Conservation (phyloP, 92 coral and sea anemone genomes). For the Palythoa heliodiscus region DNA sequence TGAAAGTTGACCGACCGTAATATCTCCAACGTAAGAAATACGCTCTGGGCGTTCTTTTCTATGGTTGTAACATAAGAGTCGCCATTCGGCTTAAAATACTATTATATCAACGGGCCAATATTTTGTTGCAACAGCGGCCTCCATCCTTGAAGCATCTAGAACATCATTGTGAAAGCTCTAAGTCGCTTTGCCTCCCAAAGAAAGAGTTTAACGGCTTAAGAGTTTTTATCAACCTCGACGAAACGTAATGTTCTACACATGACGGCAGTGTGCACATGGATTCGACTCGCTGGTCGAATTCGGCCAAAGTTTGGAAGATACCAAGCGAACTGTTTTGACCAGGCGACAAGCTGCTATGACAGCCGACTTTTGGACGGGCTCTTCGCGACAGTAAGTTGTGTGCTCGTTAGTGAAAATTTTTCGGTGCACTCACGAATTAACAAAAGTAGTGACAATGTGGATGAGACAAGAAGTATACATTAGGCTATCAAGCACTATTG, state of each 20-base stretch:
- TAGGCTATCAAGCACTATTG: background rate
- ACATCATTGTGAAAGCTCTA: background rate
- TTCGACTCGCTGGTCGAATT: background rate
- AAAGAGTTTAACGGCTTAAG: background rate
- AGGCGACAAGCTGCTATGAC: slow-evolving; percentile 41
- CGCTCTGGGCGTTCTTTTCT: background rate
- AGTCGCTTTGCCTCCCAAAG: no score
- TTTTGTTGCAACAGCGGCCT: background rate
- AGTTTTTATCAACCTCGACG: background rate
- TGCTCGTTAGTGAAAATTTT: background rate
- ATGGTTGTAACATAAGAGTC: background rate
- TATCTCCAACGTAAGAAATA: background rate
- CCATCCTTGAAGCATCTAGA: background rate
- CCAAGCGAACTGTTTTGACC: background rate
- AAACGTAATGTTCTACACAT: background rate
- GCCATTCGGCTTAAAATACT: background rate
- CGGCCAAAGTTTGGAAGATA: background rate
- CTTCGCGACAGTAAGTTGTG: slow-evolving; percentile 78
- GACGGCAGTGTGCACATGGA: background rate
- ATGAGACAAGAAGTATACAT: background rate
- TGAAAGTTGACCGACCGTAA: slow-evolving; percentile 7
- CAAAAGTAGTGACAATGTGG: background rate
- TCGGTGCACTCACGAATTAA: background rate
- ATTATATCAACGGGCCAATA: background rate
- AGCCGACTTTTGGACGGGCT: slow-evolving; percentile 82